Evolutionary conservation across 2,797 vertebrate species (phyloP).

Genomic region (Eremophila alpestris): DNA sequence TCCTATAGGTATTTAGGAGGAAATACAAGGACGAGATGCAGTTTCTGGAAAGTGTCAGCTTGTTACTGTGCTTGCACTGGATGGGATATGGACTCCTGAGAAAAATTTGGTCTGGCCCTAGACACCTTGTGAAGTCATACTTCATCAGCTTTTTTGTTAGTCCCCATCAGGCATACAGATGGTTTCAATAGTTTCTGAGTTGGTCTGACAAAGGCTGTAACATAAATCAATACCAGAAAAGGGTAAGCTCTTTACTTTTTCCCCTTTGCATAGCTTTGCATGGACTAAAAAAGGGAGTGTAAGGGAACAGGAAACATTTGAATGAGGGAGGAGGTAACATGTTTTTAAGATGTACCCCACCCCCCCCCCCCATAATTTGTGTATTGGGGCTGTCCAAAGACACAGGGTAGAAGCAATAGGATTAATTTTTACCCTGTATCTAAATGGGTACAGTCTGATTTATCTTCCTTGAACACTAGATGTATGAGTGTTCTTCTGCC

Average conservation of each 20-base stretch:
- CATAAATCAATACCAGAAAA: conserved; percentile 68
- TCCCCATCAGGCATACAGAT: conserved; percentile 72
- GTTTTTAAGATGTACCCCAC: not conserved
- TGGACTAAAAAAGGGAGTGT: conserved; percentile 23
- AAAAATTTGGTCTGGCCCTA: not conserved
- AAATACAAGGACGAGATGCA: not conserved
- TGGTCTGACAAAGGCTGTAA: conserved; percentile 62
- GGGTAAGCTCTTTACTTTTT: conserved; percentile 36
- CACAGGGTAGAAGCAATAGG: not conserved
- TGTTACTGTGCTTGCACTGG: not conserved
- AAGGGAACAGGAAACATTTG: conserved; percentile 4
- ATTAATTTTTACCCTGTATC: not conserved
- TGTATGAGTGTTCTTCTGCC: not conserved
- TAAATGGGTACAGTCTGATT: not conserved
- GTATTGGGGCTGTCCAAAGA: not conserved
- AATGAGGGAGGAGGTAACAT: not conserved
- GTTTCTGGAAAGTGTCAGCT: not conserved
- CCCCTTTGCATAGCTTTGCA: conserved; percentile 20
- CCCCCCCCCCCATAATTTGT: not conserved
- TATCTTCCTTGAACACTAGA: conserved; percentile 8
- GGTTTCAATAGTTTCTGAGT: conserved; percentile 77
- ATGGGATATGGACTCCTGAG: not conserved
- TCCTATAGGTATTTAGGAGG: not conserved
- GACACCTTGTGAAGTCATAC: conserved; percentile 41
- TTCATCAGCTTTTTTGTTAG: conserved; percentile 45